Evolutionary conservation across 2,113 vertebrate genomes (phyloP), one percentile per base, ranked within the genome.

Genomic region (Pseudorhombus dupliciocellatus): DNA sequence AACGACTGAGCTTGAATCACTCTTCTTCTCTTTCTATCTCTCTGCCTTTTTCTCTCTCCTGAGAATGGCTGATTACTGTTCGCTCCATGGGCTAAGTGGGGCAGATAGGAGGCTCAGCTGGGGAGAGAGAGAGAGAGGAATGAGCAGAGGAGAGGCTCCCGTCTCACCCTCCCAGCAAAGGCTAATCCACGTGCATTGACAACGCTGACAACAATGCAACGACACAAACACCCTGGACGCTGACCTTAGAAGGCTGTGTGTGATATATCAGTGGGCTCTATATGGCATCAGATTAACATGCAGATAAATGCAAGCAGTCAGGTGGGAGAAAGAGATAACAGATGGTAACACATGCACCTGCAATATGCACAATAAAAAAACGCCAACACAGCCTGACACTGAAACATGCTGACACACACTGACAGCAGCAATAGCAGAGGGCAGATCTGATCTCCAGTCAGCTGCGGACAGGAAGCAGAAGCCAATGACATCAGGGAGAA

Each of bases 1-100:
- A 70, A 83, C 69, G 51, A 75, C 84, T 65, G 83, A 90, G 77
- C 57, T 5, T 77, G 75, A 88, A 87, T 84, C 74, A 70, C 79
- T 77, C 71, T 75, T 55, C 69, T 73, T 75, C 69, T 66, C 77
- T 76, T 68, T 88, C 61, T 71, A 42, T 83, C 79, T 80, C 72
- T 68, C 85, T 81, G 76, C 73, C 73, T 78, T 83, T 78, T 82
- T 81, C 59, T 77, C 76, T 82, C 89, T 90, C 88, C 79, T 86
- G 87, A 92, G 84, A 90, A 90, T 84, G 89, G 84, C 89, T 90
- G 89, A 92, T 92, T 93, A 92, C 82, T 65, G 84, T 89, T 92
- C 89, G 90, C 91, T 92, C 90, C 90, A 91, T 51, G 74, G 90
- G 89, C 89, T 92, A 93, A 90, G 89, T 91, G 90, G 90, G 90